Conservation (phyloP, 2,797 vertebrate species). For the Urocyon cinereoargenteus region DNA sequence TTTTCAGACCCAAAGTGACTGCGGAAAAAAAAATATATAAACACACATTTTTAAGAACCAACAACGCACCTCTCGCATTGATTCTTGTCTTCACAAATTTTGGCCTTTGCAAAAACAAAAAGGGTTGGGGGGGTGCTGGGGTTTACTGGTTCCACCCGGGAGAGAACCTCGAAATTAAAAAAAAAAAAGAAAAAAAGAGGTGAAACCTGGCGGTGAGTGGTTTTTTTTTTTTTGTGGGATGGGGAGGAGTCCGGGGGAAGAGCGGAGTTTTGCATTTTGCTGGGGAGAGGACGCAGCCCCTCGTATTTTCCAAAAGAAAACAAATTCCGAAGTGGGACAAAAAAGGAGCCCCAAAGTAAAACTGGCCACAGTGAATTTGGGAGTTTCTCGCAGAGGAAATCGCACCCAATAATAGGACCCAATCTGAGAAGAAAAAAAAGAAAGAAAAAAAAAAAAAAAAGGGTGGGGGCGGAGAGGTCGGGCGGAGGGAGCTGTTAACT, state of each 20-base stretch:
- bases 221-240: no score
- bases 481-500: slow-evolving; percentile 85
- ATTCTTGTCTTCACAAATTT: neutral
- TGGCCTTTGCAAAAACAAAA: slow-evolving; percentile 58
- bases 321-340: slow-evolving; percentile 31
- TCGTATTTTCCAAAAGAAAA: slow-evolving; percentile 63
- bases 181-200: neutral
- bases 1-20: slow-evolving; percentile 39
- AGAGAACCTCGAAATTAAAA: neutral
- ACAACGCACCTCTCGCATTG: neutral
- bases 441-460: slow-evolving; percentile 76
- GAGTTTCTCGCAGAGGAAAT: slow-evolving; percentile 85
- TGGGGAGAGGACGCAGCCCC: neutral
- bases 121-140: neutral
- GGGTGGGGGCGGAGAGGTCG: slow-evolving; percentile 83
- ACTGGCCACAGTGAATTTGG: slow-evolving; percentile 43
- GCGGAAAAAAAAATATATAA: neutral
- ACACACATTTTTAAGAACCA: neutral
- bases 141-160: neutral
- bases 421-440: slow-evolving; percentile 64
- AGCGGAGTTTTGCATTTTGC: neutral
- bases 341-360: slow-evolving; percentile 31
- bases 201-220: neutral
- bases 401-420: slow-evolving; percentile 85
- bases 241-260: neutral